Evolutionary conservation across 64 coral and sea anemone genomes (phyloP).

Genomic region (Pocillopora verrucosa): DNA sequence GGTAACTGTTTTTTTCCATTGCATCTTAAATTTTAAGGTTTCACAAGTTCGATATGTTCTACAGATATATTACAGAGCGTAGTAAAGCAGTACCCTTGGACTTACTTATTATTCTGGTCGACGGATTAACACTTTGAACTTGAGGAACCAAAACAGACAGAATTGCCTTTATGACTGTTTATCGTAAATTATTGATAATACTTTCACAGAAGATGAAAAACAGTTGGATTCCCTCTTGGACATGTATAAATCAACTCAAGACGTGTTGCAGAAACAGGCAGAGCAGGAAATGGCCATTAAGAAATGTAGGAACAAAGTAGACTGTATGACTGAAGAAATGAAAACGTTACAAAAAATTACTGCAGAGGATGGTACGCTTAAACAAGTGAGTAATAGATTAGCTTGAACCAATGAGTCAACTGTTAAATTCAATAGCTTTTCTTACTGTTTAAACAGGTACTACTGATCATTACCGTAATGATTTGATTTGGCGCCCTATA

Average conservation of each 20-base stretch:
- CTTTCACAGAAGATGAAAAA: not conserved
- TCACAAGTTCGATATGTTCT: too few relatives aligned
- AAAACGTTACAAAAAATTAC: not conserved
- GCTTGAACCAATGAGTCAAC: not conserved
- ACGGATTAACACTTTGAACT: too few relatives aligned
- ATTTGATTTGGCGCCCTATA: too few relatives aligned
- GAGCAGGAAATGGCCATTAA: not conserved
- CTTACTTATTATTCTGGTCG: too few relatives aligned
- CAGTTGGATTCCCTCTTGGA: not conserved
- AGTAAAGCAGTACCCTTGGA: too few relatives aligned
- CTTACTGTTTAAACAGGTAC: too few relatives aligned
- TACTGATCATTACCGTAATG: too few relatives aligned
- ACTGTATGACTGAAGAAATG: conserved; percentile 3
- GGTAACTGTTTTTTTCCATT: too few relatives aligned
- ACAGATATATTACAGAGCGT: too few relatives aligned
- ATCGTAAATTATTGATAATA: not conserved
- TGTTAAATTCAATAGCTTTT: too few relatives aligned
- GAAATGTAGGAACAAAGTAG: conserved; percentile 5
- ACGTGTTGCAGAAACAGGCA: not conserved
- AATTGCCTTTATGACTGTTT: not conserved
- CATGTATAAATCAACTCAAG: not conserved
- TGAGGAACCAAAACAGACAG: not conserved
- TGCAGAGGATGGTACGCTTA: not conserved
- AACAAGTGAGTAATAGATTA: not conserved
- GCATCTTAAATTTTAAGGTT: too few relatives aligned